Base-by-base conservation (phyloP, 2,113 vertebrate species). In the Mesoclemmys tuberculata region DNA sequence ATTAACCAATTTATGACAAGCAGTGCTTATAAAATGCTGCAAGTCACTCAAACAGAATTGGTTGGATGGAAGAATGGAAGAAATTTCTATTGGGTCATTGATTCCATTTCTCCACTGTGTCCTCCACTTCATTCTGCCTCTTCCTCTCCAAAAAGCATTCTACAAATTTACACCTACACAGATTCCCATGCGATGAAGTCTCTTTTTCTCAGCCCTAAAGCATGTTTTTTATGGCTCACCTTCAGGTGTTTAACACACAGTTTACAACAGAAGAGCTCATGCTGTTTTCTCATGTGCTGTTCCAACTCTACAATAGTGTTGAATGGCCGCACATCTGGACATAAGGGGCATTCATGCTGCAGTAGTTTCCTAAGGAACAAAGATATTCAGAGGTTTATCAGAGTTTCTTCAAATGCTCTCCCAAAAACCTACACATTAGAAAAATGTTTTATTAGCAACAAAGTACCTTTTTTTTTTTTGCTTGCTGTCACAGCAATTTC, bases 241-340 rank as follows among this genome's bases (percentile, higher is more conserved):
- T 99, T 99, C 6, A 99, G 97, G 96, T 99, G 99, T 88, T 99
- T 99, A 54, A 99, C 97, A 93, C 99, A 99, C 75, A 99, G 98
- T 79, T 99, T 99, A 94, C 99, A 99, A 95, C 99, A 99, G 98
- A 99, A 99, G 61, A 99, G 98, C 84, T 99, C 99, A 0, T 99
- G 99, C 92, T 99, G 99, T 96, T 99, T 99, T 95, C 99, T 98
- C 99, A 99, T 99, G 96, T 99, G 99, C 80, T 99, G 99, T n/a
- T 99, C 99, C 94, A 99, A 98, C 90, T 99, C 99, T 82, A 98
- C 99, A 87, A 99, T 99, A 95, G 98, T 99, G 89, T 97, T 98
- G 92, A 99, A 99, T 0, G 99, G 97, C 38, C 99, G 99, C 29
- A 97, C 95, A 13, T 99, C 99, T 0, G 98, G 97, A 95, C 99